Base-by-base conservation (phyloP, 2,797 vertebrate genomes). In the Cottoperca gobio region DNA sequence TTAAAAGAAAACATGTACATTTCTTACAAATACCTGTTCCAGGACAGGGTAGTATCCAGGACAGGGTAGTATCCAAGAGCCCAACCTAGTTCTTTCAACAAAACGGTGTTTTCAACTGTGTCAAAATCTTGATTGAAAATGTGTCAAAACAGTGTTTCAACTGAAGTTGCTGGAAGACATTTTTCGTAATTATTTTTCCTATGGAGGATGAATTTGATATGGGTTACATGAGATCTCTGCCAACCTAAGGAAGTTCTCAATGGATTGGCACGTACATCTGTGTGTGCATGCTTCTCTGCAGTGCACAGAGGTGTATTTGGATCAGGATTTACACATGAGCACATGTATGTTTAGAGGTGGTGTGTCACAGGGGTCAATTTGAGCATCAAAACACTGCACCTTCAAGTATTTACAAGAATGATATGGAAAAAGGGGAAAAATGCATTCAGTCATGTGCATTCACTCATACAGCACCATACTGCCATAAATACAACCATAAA, bases 401-500 rank as follows among this genome's bases (percentile, higher is more conserved):
- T 59, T 86, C 28, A 73, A 84, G 59, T 80, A 83, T 78, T 82
- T 78, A 75, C 60, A 57, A 78, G 78, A 63, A 75, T 82, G 83
- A 83, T 79, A 79, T 65, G 55, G n/a, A n/a, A n/a, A n/a, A n/a
- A 79, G 72, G 76, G 69, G 58, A 69, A 79, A 89, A 88, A 87
- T 65, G 58, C 59, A 82, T 84, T 83, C 63, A 85, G 76, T 63
- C 74, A 81, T 76, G 73, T 84, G 77, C 50, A 81, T 71, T 89
- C 75, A 76, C 45, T 75, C 76, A 82, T 76, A 79, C 83, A 73
- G 70, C 82, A 58, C 58, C 82, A 76, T 54, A 73, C 72, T 55
- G 78, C 73, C 87, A 86, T 76, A 81, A 81, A 88, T 76, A 82
- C 84, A 86, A 81, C 74, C 83, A 73, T 76, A 89, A 88, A 90